phyloP scores from a whole-genome alignment of 2,113 vertebrate species.

The Helogale parvula region DNA sequence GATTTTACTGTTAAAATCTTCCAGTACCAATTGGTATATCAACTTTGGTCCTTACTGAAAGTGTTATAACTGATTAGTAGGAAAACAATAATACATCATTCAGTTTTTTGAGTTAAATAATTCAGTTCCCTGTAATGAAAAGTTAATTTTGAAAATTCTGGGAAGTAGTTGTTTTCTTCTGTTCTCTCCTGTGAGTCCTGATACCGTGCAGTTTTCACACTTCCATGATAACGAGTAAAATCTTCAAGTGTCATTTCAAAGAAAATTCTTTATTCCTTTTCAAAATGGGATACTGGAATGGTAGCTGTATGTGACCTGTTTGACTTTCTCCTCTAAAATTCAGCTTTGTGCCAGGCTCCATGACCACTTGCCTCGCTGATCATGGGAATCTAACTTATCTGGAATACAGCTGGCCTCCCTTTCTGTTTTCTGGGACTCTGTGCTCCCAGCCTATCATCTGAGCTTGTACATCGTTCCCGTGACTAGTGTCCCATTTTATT shows the following conservation, averaged over 20 bases:
- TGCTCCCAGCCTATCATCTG: not conserved
- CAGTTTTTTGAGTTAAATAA: not conserved
- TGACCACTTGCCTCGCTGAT: not conserved
- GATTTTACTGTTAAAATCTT: not conserved
- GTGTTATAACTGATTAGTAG: not conserved
- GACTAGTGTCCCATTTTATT: not conserved
- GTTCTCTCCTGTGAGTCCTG: not conserved
- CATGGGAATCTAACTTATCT: not conserved
- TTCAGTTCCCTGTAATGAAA: not conserved
- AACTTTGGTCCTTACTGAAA: not conserved
- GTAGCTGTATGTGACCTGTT: not conserved
- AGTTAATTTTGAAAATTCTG: conserved; percentile 19
- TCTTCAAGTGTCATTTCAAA: not conserved
- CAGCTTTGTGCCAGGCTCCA: not conserved
- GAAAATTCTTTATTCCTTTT: not conserved
- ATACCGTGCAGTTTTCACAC: not conserved
- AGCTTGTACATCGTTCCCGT: not conserved
- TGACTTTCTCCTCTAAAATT: not conserved
- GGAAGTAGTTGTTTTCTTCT: not conserved
- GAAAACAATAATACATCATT: not conserved
- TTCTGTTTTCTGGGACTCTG: not conserved
- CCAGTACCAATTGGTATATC: not conserved
- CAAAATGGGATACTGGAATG: not conserved
- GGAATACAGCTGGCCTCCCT: not conserved
- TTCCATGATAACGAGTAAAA: conserved; percentile 7